Conservation (phyloP, 2,113 vertebrate genomes). For the Leptocoma aspasia region DNA sequence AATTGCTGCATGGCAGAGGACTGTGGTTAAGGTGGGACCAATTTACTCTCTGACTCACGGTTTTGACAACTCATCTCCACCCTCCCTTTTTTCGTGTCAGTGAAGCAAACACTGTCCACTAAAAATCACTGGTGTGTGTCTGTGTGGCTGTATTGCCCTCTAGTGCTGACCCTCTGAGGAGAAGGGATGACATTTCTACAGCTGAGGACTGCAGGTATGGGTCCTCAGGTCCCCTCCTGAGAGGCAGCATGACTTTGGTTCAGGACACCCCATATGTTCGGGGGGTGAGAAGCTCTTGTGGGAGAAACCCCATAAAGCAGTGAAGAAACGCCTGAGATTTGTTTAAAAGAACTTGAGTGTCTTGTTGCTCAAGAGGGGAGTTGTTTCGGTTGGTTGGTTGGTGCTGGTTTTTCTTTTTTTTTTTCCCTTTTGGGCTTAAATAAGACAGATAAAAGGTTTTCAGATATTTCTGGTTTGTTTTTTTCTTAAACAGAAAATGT, state of each 20-base stretch:
- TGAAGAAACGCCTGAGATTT: neutral
- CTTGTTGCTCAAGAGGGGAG: neutral
- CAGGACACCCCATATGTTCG: neutral
- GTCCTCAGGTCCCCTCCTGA: neutral
- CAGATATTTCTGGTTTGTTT: neutral
- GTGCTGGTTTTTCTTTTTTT: neutral
- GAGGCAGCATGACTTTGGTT: fast-evolving
- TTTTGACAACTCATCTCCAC: constrained; percentile 28
- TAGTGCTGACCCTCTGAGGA: constrained; percentile 48
- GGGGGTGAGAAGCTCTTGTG: neutral
- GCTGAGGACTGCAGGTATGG: neutral
- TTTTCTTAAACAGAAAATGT: neutral
- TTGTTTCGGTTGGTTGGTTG: neutral
- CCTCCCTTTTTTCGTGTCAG: neutral
- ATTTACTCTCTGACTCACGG: constrained; percentile 32
- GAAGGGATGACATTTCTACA: neutral
- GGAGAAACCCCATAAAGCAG: neutral
- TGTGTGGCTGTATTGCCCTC: constrained; percentile 49
- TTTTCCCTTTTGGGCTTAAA: neutral
- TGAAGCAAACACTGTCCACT: neutral
- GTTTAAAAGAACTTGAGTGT: neutral
- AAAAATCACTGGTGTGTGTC: neutral
- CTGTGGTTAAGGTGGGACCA: constrained; percentile 39
- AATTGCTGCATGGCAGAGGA: neutral
- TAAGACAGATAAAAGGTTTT: neutral